Evolutionary conservation across 2,113 vertebrate species (phyloP).

Genomic region (Onychostoma macrolepis): DNA sequence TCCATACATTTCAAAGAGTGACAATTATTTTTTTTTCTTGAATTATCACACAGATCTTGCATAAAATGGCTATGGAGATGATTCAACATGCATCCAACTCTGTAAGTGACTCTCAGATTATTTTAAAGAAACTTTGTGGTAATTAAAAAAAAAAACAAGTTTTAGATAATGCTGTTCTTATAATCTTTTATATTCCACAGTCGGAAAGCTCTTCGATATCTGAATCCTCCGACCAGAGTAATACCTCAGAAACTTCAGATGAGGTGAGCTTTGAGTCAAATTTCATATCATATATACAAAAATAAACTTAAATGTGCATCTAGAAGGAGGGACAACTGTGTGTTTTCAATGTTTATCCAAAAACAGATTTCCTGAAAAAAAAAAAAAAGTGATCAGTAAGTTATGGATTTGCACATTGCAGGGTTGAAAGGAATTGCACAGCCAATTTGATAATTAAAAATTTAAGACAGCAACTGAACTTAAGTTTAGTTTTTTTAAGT

Average conservation of each 20-base stretch:
- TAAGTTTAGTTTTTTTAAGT: neutral
- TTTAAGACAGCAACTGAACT: neutral
- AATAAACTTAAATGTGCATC: neutral
- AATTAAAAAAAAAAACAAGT: no score
- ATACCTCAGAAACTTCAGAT: slow-evolving; percentile 27
- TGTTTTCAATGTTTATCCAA: no score
- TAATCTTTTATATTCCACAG: neutral
- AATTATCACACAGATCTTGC: slow-evolving; percentile 40
- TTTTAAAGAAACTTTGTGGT: neutral
- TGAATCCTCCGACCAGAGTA: slow-evolving; percentile 47
- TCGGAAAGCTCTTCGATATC: slow-evolving; percentile 54
- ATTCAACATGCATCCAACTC: slow-evolving; percentile 45
- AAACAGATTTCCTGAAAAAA: no score
- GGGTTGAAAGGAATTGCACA: neutral
- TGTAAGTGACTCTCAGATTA: slow-evolving; percentile 31
- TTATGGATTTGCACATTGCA: no score
- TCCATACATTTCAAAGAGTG: neutral
- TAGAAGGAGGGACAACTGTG: neutral
- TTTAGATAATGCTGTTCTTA: neutral
- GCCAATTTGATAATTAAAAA: neutral
- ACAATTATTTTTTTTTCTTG: neutral
- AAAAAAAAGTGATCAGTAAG: no score
- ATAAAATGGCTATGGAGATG: slow-evolving; percentile 10
- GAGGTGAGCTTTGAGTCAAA: neutral
- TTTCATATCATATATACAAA: neutral